Evolutionary conservation across 2,797 vertebrate genomes (phyloP).

Genomic region (Denticeps clupeoides): DNA sequence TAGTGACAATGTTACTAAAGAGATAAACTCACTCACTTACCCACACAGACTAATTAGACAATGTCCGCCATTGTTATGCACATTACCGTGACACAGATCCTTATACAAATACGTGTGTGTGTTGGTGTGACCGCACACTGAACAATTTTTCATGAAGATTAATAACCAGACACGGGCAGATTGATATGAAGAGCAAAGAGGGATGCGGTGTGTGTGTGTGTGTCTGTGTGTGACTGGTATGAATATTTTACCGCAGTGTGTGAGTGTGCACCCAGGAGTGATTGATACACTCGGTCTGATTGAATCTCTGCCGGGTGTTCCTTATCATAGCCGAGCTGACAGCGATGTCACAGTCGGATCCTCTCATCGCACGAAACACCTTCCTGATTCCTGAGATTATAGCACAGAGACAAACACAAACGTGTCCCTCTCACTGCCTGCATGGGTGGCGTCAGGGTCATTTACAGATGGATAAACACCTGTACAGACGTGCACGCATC

Average conservation of each 20-base stretch:
- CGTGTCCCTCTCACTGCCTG: background rate
- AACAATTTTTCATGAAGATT: background rate
- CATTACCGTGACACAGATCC: slow-evolving; percentile 7
- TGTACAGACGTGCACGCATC: slow-evolving; percentile 1
- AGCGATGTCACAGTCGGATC: background rate
- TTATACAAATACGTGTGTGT: background rate
- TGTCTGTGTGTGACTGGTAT: slow-evolving; percentile 4
- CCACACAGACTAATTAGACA: too few species aligned
- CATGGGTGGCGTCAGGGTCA: too few species aligned
- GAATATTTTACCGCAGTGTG: background rate
- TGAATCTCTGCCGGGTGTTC: slow-evolving; percentile 2
- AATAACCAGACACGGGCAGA: background rate
- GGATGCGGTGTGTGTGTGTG: slow-evolving; percentile 3
- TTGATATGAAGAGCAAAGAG: background rate
- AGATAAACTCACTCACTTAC: too few species aligned
- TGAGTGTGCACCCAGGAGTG: slow-evolving; percentile 3
- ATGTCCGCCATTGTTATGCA: too few species aligned
- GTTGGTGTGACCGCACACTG: background rate
- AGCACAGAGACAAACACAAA: background rate
- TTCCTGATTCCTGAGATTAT: slow-evolving; percentile 1
- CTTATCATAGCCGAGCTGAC: background rate
- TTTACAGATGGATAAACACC: slow-evolving; percentile 5
- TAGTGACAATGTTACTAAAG: too few species aligned
- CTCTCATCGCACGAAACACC: background rate
- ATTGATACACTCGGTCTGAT: background rate